Base-by-base conservation (phyloP, 1,140 invertebrate species). In the Drosophila lini region DNA sequence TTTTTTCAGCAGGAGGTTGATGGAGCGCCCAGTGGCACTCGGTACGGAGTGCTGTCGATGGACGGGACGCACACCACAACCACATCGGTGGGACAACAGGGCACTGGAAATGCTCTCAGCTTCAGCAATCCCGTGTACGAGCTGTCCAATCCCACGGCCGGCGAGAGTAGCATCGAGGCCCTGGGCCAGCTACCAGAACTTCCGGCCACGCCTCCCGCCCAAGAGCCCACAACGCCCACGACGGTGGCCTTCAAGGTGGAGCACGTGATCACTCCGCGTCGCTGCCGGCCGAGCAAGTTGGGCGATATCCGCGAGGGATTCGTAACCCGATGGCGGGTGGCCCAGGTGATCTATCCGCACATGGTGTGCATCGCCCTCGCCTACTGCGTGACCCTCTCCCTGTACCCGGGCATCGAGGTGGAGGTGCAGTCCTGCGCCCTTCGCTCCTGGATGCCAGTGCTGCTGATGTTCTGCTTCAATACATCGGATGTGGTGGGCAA, bases 401-500 rank as follows among this genome's bases (percentile, higher is more conserved):
- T 98, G 3, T 98, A 98, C 85, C 97, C 97, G 5, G 97, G 97
- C 31, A 97, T 98, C 28, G 95, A 97, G 61, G 97, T 97, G 0
- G 97, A 98, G 92, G 96, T 98, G 36, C 94, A 95, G 38, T 97
- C 96, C 36, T 98, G 97, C 81, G 94, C 94, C 22, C 95, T 97
- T 28, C 95, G 95, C 8, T 95, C 95, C 3, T 98, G 97, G 97
- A 97, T 98, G 97, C 97, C 97, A 0, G 97, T 98, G 3, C 94
- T 98, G 15, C 93, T 98, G 32, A 98, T 98, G 97, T 95, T 97
- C 9, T 93, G 95, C 1, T 98, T 98, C 81, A 98, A 98, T 85
- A 94, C 95, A 2, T 95, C 96, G 47, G 97, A 98, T 93, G 94
- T 98, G 8, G 93, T 97, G 63, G 97, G 97, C 78, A 97, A 97